Percentiles rank a stretch among this genome's conserved stretches.
Conservation (phyloP, 2,797 vertebrate species). For the Danio kyathit region DNA sequence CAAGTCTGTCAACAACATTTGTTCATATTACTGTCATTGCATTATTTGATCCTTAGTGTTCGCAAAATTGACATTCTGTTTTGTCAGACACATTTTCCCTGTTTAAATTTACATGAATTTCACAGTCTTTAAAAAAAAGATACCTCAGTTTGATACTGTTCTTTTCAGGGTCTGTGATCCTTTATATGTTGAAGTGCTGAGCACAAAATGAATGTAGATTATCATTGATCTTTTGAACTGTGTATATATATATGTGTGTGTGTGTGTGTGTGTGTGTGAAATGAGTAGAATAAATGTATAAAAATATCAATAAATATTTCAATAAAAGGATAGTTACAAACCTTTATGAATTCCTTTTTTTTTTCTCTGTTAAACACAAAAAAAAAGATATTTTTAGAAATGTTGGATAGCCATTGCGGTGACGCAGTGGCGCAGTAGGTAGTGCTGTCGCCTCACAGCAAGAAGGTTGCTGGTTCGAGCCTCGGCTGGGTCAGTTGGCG, state of each 20-base stretch:
- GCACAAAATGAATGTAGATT: conserved; percentile 22
- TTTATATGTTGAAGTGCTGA: conserved; percentile 28
- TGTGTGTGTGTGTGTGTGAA: neutral
- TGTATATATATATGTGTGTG: neutral
- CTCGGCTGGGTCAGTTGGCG: too few relatives aligned
- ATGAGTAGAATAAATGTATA: neutral
- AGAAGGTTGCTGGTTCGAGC: too few relatives aligned
- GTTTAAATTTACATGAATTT: neutral
- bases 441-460: too few relatives aligned
- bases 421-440: too few relatives aligned
- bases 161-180: conserved; percentile 43
- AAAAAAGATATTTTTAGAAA: too few relatives aligned
- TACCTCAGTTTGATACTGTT: conserved; percentile 40
- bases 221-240: neutral
- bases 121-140: conserved; percentile 17
- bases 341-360: too few relatives aligned
- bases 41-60: neutral
- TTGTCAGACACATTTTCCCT: neutral
- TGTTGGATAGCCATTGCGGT: too few relatives aligned
- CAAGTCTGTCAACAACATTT: neutral
- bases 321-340: too few relatives aligned
- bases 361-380: too few relatives aligned
- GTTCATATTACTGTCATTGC: neutral
- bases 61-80: neutral
- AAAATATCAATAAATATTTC: too few relatives aligned